Evolutionary conservation across 2,113 vertebrate genomes (phyloP), one percentile per base, ranked within the genome.

Genomic region (Synodontis membranacea): DNA sequence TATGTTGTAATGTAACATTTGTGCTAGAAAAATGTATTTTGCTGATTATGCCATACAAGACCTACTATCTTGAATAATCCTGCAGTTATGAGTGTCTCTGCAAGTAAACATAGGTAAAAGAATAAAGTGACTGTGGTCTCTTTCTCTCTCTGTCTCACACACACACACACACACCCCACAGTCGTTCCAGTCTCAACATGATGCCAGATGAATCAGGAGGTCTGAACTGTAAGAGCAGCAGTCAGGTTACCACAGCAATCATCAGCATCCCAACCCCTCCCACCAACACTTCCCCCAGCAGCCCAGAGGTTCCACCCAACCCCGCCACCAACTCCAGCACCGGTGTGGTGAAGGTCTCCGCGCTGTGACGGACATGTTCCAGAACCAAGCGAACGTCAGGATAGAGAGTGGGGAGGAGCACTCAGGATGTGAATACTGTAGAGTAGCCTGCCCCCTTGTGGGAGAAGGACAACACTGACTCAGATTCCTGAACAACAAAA

Each of bases 171-270:
- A 54, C 42, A 54, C 52, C 31, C 83, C 89, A 72, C 66, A 99
- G 98, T 94, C 98, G 98, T 89, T 99, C 98, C 95, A 99, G 97
- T 93, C 96, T 99, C 93, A 99, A 99, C 93, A 95, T 98, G 96
- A 97, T 96, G 82, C 93, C 97, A 68, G 98, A 99, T 0, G 98
- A 98, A 2, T 95, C 95, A 91, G 94, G 96, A 84, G 92, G 96
- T 89, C 93, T 96, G 91, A 99, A 99, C 96, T 99, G 98, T 96
- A 98, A 97, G 94, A 91, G 95, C 5, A 91, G 95, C 3, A 95
- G 96, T 89, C 97, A 97, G 94, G 97, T 99, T 91, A 99, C 98
- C 50, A 98, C 97, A 81, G 98, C 98, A 86, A 98, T 99, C 96
- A 98, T 99, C 96, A 99, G 97, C 96, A 99, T 99, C 91, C 97